Evolutionary conservation across 2,888 invertebrate species (phyloP), one percentile per base, ranked within the genome.

Genomic region (Himalopsyche anomala): DNA sequence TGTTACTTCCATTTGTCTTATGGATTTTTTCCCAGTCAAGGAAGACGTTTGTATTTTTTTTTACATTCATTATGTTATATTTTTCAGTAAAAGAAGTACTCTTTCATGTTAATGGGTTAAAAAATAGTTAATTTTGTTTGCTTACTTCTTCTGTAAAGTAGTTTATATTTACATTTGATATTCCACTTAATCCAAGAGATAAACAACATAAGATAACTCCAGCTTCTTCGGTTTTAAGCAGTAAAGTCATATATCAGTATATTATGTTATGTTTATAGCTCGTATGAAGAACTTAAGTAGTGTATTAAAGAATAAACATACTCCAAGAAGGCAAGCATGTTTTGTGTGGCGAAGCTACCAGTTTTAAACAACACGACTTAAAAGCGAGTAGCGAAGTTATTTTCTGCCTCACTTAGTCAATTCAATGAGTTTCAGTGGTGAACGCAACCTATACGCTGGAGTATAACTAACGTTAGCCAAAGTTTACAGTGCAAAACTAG

Each of bases 381-480:
- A 51, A 40, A 45, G 51, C 28, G 36, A 74, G n/a, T 69, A 74
- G 83, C 51, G 51, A 83, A 83, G 56, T 83, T 83, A 74, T 83
- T 83, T 62, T 74, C 55, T 74, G 83, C 74, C 74, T 38, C 38
- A 74, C 51, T 83, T 56, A 74, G 36, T 51, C 19, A 51, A 74
- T 69, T 83, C 45, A 83, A 79, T 74, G 83, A 83, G 74, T 54
- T 36, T 74, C 74, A 51, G 36, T 40, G 83, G 42, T 80, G 80
- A 36, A 80, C 11, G 17, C 17, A 4, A 80, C 8, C 9, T 80
- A 80, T n/a, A 80, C 11, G n/a, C n/a, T 12, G 12, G 3, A 40
- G 17, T 9, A 4, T 36, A 40, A 17, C 40, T 80, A 38, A 40
- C 38, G 17, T n/a, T 36, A 28, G 11, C 1, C 38, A 80, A 80